phyloP scores from a whole-genome alignment of 2,888 invertebrate genomes.

The Mamestra brassicae region DNA sequence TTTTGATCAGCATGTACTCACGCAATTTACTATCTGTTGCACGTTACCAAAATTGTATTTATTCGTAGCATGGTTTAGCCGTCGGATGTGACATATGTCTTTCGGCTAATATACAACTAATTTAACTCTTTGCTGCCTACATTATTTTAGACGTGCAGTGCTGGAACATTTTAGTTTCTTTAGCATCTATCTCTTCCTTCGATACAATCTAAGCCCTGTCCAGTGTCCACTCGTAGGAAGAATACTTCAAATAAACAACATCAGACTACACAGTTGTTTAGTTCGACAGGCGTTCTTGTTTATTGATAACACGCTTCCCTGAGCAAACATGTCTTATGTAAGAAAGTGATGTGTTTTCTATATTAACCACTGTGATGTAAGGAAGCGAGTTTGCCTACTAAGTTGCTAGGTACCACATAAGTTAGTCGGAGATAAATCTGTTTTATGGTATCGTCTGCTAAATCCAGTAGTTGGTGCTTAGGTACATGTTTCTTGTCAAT shows the following conservation, averaged over 20 bases:
- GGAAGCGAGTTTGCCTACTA: constrained; percentile 31
- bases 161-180: not conserved
- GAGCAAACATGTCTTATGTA: constrained; percentile 42
- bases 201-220: not conserved
- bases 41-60: too few species aligned
- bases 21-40: too few species aligned
- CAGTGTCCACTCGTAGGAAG: not conserved
- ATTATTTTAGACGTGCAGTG: too few species aligned
- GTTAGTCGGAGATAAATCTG: constrained; percentile 47
- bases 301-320: constrained; percentile 55
- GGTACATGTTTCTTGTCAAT: constrained; percentile 17
- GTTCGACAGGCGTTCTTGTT: constrained; percentile 57
- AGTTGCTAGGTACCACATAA: constrained; percentile 36
- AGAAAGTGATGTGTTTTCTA: constrained; percentile 53
- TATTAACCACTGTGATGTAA: constrained; percentile 48
- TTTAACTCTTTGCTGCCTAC: too few species aligned
- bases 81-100: too few species aligned
- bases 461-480: constrained; percentile 16
- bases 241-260: not conserved
- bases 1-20: too few species aligned
- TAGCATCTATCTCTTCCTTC: not conserved
- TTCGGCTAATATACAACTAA: too few species aligned
- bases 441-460: constrained; percentile 50
- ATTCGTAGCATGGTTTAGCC: too few species aligned
- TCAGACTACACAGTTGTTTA: constrained; percentile 27